phyloP scores from a whole-genome alignment of 2,113 vertebrate genomes.

The Macaca nemestrina region DNA sequence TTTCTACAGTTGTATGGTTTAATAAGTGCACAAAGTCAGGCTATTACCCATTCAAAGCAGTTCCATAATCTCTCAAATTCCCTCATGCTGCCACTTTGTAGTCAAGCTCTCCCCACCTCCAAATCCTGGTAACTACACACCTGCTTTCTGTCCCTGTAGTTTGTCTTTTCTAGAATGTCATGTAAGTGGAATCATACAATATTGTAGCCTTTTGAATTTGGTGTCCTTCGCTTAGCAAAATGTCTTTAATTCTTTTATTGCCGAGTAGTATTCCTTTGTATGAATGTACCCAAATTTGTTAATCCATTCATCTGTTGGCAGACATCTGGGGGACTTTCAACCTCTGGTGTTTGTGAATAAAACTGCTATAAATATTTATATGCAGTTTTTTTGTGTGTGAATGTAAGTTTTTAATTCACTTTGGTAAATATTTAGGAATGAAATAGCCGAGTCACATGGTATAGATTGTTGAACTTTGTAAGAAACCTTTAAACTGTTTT shows the following conservation, averaged over 20 bases:
- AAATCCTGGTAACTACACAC: neutral
- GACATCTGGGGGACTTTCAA: neutral
- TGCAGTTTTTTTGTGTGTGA: neutral
- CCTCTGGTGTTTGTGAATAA: constrained; percentile 16
- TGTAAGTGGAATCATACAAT: neutral
- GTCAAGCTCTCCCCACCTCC: neutral
- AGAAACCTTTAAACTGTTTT: neutral
- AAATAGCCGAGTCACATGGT: neutral
- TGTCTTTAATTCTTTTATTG: neutral
- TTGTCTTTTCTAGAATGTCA: neutral
- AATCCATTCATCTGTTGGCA: neutral
- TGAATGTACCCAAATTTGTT: neutral
- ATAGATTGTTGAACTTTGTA: neutral
- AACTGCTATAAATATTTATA: neutral
- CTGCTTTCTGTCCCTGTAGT: neutral
- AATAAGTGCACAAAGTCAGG: neutral
- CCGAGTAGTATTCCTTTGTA: neutral
- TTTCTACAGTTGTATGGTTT: neutral
- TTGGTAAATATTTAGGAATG: neutral
- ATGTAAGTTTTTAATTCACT: constrained; percentile 30
- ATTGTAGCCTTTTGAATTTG: neutral
- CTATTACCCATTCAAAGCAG: neutral
- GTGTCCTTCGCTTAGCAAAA: neutral
- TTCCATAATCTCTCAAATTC: neutral
- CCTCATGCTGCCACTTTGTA: neutral